Conservation (phyloP, 2,113 vertebrate species). For the Macquaria australasica region DNA sequence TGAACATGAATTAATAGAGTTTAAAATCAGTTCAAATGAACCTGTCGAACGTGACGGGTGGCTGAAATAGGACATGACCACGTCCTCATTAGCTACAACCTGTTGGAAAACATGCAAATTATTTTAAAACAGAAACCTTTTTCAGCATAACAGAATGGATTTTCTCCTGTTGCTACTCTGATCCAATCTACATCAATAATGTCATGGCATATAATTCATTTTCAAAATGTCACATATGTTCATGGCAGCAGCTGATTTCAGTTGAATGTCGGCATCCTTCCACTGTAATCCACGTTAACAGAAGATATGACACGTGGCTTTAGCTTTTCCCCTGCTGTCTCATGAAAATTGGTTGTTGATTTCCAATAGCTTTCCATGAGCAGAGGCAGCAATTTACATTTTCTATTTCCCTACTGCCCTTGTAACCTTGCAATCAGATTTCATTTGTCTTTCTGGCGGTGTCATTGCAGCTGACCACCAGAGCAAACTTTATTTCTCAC, state of each 20-base stretch:
- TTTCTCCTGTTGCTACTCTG: not conserved
- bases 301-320: not conserved
- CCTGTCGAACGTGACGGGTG: too few species aligned
- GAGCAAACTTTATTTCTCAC: not conserved
- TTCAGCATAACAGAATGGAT: too few species aligned
- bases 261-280: not conserved
- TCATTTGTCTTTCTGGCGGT: not conserved
- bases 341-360: conserved; percentile 24
- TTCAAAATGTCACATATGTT: not conserved
- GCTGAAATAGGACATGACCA: not conserved
- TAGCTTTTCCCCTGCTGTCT: not conserved
- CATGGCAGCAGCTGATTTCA: not conserved
- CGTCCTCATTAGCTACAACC: not conserved
- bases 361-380: conserved; percentile 24
- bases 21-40: too few species aligned
- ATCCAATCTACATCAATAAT: not conserved
- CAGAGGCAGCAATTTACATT: not conserved
- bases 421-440: not conserved
- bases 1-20: too few species aligned
- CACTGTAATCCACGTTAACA: not conserved
- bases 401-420: not conserved
- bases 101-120: too few species aligned
- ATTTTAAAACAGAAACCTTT: too few species aligned
- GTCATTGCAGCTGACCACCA: not conserved
- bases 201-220: not conserved